Evolutionary conservation across 2,888 invertebrate genomes (phyloP).

Genomic region (Dinocampus coccinellae): DNA sequence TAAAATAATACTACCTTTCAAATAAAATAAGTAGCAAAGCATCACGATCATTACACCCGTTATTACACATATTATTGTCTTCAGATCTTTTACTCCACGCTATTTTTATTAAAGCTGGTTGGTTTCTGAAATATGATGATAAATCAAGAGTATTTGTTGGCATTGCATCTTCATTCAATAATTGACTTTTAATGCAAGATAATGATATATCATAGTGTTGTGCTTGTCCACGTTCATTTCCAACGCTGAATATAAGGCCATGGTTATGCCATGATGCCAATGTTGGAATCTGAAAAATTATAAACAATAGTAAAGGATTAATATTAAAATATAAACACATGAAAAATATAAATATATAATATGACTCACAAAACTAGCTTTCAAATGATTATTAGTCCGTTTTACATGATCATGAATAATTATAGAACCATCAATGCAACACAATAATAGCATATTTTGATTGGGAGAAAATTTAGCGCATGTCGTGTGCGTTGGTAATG

Average conservation of each 20-base stretch:
- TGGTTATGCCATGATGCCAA: conserved; percentile 80
- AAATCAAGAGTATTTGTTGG: conserved; percentile 77
- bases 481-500: conserved; percentile 79
- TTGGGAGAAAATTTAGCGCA: conserved; percentile 77
- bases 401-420: conserved; percentile 82
- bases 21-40: conserved; percentile 73
- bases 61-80: conserved; percentile 63
- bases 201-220: conserved; percentile 83
- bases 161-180: conserved; percentile 76
- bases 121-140: conserved; percentile 74
- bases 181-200: conserved; percentile 76
- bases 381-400: conserved; percentile 81
- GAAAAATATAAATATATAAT: not conserved
- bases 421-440: conserved; percentile 88
- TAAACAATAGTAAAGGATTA: not conserved
- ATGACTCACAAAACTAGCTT: conserved; percentile 83
- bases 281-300: conserved; percentile 73
- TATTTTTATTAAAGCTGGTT: conserved; percentile 73
- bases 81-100: conserved; percentile 75
- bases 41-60: conserved; percentile 70
- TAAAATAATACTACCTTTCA: conserved; percentile 69
- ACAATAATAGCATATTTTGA: conserved; percentile 82
- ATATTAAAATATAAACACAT: no score
- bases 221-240: conserved; percentile 80
- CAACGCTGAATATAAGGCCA: conserved; percentile 77